Percentiles rank a stretch among this genome's conserved stretches.
Conservation (phyloP, 2,113 vertebrate species). For the Gallinago media region DNA sequence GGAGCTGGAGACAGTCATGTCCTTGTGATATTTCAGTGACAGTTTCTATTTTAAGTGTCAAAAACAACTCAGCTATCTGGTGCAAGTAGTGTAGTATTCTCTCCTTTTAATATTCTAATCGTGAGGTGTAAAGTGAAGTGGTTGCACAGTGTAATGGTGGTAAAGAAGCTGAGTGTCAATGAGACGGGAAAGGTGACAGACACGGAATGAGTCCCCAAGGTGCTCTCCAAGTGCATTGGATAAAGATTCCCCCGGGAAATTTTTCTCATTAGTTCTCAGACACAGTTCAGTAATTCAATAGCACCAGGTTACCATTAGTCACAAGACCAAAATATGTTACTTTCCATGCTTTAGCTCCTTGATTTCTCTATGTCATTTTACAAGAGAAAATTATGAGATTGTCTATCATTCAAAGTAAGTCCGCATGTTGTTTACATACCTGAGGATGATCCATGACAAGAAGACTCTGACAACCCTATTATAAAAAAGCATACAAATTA, state of each 20-base stretch:
- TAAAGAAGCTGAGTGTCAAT: constrained; percentile 93
- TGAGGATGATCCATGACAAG: constrained; percentile 55
- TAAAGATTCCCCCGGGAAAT: constrained; percentile 95
- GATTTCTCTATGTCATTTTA: constrained; percentile 81
- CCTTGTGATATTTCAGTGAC: constrained; percentile 81
- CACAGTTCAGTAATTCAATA: constrained; percentile 96
- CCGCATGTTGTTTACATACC: constrained; percentile 73
- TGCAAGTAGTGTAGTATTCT: constrained; percentile 74
- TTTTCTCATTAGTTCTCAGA: constrained; percentile 98
- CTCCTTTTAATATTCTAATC: constrained; percentile 94
- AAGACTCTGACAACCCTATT: constrained; percentile 33
- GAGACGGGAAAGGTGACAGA: constrained; percentile 94
- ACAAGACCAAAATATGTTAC: constrained; percentile 85
- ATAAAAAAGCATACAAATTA: constrained; percentile 15
- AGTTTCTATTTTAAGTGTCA: constrained; percentile 86
- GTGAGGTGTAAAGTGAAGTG: constrained; percentile 97
- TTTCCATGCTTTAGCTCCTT: constrained; percentile 79
- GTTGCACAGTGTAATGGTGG: constrained; percentile 90
- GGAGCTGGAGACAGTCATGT: constrained; percentile 68
- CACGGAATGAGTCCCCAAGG: constrained; percentile 89
- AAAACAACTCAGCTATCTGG: constrained; percentile 80
- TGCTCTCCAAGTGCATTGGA: constrained; percentile 91
- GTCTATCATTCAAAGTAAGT: constrained; percentile 52
- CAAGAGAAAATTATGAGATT: constrained; percentile 69
- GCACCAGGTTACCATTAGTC: constrained; percentile 92